Evolutionary conservation across 2,113 vertebrate species (phyloP).

Genomic region (Sus scrofa): DNA sequence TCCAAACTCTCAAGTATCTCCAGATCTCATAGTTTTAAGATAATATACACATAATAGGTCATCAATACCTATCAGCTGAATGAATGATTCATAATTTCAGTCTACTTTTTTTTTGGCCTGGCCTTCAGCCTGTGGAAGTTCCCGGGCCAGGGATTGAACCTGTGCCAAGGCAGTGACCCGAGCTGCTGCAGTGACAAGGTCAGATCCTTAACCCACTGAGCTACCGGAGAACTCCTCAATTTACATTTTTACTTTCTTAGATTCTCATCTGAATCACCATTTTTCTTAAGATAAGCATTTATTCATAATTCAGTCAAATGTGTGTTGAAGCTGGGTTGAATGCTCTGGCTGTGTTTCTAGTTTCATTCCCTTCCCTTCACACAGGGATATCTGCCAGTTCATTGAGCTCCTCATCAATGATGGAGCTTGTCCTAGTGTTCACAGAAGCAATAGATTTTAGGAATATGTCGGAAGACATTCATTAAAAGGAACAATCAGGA

Average conservation of each 20-base stretch:
- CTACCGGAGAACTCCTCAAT: background rate
- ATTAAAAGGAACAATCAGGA: background rate
- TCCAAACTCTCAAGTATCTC: background rate
- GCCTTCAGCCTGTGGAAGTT: too few species aligned
- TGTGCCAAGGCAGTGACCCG: too few species aligned
- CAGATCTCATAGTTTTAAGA: background rate
- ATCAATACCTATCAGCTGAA: background rate
- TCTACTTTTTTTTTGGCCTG: background rate
- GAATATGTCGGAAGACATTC: background rate
- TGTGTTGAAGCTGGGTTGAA: background rate
- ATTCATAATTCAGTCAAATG: background rate
- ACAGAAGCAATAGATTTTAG: background rate
- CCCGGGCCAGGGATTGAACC: too few species aligned
- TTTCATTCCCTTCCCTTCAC: background rate
- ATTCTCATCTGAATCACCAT: background rate
- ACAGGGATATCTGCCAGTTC: background rate
- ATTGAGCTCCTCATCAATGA: background rate
- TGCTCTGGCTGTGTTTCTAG: background rate
- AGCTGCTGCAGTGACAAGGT: too few species aligned
- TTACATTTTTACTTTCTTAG: background rate
- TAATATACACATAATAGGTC: background rate
- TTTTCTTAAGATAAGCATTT: background rate
- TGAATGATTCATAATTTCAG: background rate
- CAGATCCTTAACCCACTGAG: too few species aligned
- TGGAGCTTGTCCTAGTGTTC: background rate